Conservation (phyloP, 1,140 invertebrate species). For the Danaus melanippus region DNA sequence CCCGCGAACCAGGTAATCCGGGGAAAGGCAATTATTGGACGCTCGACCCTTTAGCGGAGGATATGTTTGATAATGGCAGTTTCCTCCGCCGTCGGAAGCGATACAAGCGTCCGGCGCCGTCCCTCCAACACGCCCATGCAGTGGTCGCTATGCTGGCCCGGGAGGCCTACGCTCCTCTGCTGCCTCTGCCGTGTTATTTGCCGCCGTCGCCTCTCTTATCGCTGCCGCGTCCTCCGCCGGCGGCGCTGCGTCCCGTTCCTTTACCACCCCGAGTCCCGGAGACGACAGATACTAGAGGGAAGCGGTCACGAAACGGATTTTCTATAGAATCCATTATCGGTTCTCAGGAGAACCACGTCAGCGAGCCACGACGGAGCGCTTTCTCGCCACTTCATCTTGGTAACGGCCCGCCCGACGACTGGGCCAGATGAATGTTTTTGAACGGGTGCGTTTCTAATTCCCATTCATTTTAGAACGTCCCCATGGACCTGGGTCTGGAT, state of each 20-base stretch:
- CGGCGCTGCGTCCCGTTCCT: conserved; percentile 56
- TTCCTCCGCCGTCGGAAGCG: conserved; percentile 95
- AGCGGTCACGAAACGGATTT: conserved; percentile 65
- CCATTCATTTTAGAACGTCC: conserved; percentile 31
- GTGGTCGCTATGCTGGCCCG: conserved; percentile 63
- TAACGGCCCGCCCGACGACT: conserved; percentile 61
- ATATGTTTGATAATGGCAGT: conserved; percentile 99
- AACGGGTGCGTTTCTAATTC: conserved; percentile 34
- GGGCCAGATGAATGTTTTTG: conserved; percentile 64
- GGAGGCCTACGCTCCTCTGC: conserved; percentile 61
- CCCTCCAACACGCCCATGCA: conserved; percentile 63
- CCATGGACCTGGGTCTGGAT: conserved; percentile 23
- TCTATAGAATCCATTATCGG: conserved; percentile 69
- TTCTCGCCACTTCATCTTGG: conserved; percentile 60
- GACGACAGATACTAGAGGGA: conserved; percentile 48
- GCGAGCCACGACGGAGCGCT: conserved; percentile 56
- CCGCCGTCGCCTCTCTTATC: conserved; percentile 55
- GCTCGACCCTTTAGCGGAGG: conserved; percentile 94
- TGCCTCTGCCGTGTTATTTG: conserved; percentile 62
- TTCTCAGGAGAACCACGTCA: conserved; percentile 37
- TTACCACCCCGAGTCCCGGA: conserved; percentile 50
- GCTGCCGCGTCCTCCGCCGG: conserved; percentile 56
- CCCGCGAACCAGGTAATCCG: conserved; percentile 97
- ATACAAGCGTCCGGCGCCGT: conserved; percentile 86
- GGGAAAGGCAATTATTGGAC: conserved; percentile 99